Conservation (phyloP, 2,888 invertebrate genomes). For the Amphipoea oculea region DNA sequence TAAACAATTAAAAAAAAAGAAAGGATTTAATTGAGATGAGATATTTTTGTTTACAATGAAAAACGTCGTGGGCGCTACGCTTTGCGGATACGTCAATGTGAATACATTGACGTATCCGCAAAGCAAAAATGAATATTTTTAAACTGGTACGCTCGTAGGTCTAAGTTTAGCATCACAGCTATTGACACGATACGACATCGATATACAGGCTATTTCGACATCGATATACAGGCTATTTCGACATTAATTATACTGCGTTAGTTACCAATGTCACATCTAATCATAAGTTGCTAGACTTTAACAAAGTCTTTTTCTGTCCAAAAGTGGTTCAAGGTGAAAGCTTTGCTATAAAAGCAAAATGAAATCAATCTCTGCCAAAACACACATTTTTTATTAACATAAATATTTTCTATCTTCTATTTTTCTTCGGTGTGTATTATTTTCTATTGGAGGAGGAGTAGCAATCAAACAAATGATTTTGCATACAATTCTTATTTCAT, state of each 20-base stretch:
- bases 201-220: slow-evolving; percentile 40
- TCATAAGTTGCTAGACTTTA: slow-evolving; percentile 4
- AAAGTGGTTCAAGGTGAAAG: slow-evolving; percentile 31
- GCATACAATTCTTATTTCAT: background rate
- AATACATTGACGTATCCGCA: too few species aligned
- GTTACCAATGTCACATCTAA: slow-evolving; percentile 7
- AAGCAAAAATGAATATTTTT: too few species aligned
- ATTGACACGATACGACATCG: slow-evolving; percentile 44
- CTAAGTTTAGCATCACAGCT: slow-evolving; percentile 58
- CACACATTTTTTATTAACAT: background rate
- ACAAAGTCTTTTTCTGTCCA: background rate
- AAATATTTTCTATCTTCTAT: background rate
- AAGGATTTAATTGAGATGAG: background rate
- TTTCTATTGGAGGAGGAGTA: background rate
- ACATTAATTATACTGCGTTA: slow-evolving; percentile 29
- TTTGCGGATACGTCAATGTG: slow-evolving; percentile 35
- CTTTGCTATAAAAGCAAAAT: slow-evolving; percentile 7
- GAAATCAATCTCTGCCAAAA: slow-evolving; percentile 28
- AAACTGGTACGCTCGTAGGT: slow-evolving; percentile 45
- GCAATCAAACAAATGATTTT: slow-evolving; percentile 11
- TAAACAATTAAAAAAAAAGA: background rate
- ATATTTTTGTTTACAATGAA: slow-evolving; percentile 5
- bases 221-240: slow-evolving; percentile 30
- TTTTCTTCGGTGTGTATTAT: background rate
- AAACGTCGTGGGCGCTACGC: slow-evolving; percentile 23